Percentiles rank a stretch among this genome's conserved stretches.
These are phyloP conservation scores for Megastigmus dorsalis DNA, from an alignment of 2,888 invertebrate genomes.

Conservation along the genomic window DNA sequence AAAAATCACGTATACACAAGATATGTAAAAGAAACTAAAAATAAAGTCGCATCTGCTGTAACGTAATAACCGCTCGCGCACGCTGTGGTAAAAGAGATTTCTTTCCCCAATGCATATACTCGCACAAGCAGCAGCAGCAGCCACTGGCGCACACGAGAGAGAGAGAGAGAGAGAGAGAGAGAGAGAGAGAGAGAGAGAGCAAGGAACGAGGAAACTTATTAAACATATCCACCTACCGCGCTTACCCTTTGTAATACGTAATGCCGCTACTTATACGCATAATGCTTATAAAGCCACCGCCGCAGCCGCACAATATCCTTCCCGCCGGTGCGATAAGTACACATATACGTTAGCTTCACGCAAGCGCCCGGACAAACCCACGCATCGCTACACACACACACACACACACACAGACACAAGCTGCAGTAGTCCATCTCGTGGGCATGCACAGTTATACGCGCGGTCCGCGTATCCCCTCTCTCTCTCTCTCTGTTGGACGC, in stretches of 20 bases:
- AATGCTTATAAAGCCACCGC: neutral
- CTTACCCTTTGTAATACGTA: slow-evolving; percentile 6
- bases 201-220: slow-evolving; percentile 28
- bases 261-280: slow-evolving; percentile 22
- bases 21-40: no score
- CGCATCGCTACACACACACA: neutral
- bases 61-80: no score
- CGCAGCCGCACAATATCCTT: slow-evolving; percentile 15
- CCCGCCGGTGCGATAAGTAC: slow-evolving; percentile 28
- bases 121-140: no score
- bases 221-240: slow-evolving; percentile 3
- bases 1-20: no score
- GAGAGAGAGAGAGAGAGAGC: no score
- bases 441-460: slow-evolving; percentile 4
- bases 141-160: no score
- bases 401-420: neutral
- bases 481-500: no score
- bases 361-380: neutral
- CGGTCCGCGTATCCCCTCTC: neutral
- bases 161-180: no score
- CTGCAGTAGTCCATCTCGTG: no score
- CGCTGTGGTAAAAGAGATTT: no score
- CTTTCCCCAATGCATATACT: no score
- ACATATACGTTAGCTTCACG: neutral
- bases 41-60: no score